Evolutionary conservation across 2,797 vertebrate genomes (phyloP).

Genomic region (Macrochelys suwanniensis): DNA sequence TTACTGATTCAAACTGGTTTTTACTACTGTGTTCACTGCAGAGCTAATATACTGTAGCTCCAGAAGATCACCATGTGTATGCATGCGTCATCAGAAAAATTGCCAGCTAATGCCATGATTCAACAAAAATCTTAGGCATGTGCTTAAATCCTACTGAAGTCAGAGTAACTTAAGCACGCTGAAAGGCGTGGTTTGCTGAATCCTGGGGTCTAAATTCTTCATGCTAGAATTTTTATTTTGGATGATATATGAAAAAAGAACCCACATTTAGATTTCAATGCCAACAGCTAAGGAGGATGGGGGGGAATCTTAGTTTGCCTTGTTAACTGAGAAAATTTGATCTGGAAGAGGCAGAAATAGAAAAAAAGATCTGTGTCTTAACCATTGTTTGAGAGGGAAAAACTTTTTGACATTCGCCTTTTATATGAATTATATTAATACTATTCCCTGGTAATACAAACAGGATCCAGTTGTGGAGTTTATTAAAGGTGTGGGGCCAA

Average conservation of each 20-base stretch:
- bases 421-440: background rate
- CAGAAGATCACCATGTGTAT: background rate
- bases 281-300: background rate
- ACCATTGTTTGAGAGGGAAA: background rate
- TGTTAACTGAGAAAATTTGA: background rate
- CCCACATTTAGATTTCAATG: background rate
- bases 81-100: background rate
- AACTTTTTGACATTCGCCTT: background rate
- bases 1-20: slow-evolving; percentile 2
- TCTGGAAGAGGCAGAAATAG: background rate
- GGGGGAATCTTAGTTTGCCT: background rate
- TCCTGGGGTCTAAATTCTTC: background rate
- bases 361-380: background rate
- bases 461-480: accelerated
- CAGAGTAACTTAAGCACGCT: accelerated
- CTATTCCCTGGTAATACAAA: background rate
- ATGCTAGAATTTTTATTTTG: background rate
- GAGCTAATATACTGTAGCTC: background rate
- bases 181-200: background rate
- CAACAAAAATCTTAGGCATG: background rate
- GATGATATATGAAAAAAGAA: background rate
- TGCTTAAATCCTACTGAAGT: background rate
- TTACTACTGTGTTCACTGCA: background rate
- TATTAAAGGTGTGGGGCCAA: background rate
- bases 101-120: background rate